These are phyloP conservation scores for Enoplosus armatus DNA, from an alignment of 2,797 vertebrate species.

Conservation along the genomic window DNA sequence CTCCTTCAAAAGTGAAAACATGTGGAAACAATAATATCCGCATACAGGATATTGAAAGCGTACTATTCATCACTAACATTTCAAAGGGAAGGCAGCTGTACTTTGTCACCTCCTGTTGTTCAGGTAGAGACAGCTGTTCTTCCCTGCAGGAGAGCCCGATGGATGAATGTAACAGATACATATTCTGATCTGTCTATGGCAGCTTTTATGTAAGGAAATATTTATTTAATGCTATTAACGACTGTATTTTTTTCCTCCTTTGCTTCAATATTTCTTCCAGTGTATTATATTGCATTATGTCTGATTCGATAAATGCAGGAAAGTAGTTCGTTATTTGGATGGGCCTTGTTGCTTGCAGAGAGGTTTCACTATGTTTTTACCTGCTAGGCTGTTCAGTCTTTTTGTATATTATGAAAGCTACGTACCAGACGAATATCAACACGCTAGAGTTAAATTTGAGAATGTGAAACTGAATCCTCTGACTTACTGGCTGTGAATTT, in stretches of 20 bases:
- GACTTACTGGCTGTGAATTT: conserved; percentile 87
- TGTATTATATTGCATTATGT: conserved; percentile 81
- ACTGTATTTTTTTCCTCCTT: conserved; percentile 63
- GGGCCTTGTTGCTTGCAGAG: conserved; percentile 79
- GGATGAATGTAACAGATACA: conserved; percentile 89
- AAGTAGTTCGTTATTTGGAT: conserved; percentile 71
- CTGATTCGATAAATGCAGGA: conserved; percentile 73
- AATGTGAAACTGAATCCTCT: conserved; percentile 83
- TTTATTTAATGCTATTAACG: conserved; percentile 77
- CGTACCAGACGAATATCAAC: conserved; percentile 76
- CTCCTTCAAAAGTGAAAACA: conserved; percentile 45
- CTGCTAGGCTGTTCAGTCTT: conserved; percentile 82
- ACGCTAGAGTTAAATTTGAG: conserved; percentile 79
- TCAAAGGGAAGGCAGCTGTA: conserved; percentile 47
- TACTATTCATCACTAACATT: conserved; percentile 52
- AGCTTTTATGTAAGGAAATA: conserved; percentile 81
- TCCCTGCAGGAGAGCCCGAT: conserved; percentile 77
- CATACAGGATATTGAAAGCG: conserved; percentile 42
- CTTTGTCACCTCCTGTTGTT: conserved; percentile 67
- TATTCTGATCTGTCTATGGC: conserved; percentile 83
- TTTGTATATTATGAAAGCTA: conserved; percentile 84
- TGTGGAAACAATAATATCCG: conserved; percentile 37
- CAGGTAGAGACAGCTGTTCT: conserved; percentile 68
- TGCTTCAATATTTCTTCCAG: conserved; percentile 77
- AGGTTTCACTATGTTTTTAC: conserved; percentile 77